Percentiles rank a stretch among this genome's conserved stretches.
These are phyloP conservation scores for Hypsibius dujardini DNA, from an alignment of 1,140 invertebrate species.

Conservation along the genomic window DNA sequence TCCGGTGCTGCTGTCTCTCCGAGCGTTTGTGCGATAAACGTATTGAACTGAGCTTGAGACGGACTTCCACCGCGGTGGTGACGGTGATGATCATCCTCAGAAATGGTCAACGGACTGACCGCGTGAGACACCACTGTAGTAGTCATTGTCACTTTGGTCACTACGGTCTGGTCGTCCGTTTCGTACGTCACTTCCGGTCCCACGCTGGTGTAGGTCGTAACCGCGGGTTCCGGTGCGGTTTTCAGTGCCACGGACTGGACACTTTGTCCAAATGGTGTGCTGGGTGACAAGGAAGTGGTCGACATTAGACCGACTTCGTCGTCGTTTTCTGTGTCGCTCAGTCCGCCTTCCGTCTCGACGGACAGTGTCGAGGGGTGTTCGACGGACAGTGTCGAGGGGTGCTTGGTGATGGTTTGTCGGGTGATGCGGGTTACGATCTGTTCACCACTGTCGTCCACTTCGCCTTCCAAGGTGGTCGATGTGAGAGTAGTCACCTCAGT, in stretches of 20 bases:
- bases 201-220: neutral
- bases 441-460: neutral
- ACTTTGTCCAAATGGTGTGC: no score
- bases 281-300: no score
- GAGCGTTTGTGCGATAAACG: neutral
- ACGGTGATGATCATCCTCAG: neutral
- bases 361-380: neutral
- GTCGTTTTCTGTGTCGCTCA: no score
- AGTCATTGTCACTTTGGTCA: neutral
- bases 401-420: slow-evolving; percentile 3
- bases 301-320: no score
- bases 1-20: no score
- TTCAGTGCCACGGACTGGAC: no score
- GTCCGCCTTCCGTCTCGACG: no score
- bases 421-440: slow-evolving; percentile 13
- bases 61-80: neutral
- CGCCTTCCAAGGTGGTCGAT: neutral
- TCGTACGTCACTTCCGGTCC: neutral
- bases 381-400: neutral
- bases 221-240: neutral
- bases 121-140: neutral
- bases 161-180: neutral
- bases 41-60: neutral
- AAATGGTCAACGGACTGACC: neutral
- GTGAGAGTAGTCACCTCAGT: neutral